A percentile compares a stretch with the other conserved stretches of the same genome.
Conservation (phyloP, 2,797 vertebrate genomes). For the Gorsachius magnificus region DNA sequence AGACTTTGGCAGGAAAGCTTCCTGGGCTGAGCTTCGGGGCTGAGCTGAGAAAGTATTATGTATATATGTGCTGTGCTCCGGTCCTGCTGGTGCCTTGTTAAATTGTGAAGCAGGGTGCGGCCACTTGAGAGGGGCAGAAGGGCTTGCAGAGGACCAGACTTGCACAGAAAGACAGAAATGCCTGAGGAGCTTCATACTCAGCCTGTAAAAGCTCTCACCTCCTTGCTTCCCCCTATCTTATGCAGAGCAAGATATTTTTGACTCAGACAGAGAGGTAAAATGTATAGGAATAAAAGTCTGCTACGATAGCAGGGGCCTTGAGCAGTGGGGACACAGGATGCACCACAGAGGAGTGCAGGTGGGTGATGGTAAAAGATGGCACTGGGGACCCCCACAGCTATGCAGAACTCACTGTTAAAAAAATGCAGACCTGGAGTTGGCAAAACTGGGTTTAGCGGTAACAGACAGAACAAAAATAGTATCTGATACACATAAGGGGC, state of each 20-base stretch:
- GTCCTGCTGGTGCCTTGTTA: background rate
- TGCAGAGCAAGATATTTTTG: background rate
- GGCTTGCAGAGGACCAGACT: background rate
- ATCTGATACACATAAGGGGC: background rate
- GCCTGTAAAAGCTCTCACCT: background rate
- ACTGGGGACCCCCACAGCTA: background rate
- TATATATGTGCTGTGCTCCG: background rate
- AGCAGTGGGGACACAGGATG: background rate
- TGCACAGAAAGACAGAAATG: background rate
- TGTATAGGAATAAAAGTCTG: background rate
- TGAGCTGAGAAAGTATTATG: background rate
- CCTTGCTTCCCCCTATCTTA: background rate
- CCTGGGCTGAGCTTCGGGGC: constrained; percentile 26
- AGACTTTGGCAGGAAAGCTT: constrained; percentile 4
- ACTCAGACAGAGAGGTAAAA: background rate
- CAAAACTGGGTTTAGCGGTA: background rate
- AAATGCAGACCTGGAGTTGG: background rate
- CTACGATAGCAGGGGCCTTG: background rate
- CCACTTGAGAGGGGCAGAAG: background rate
- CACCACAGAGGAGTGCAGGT: background rate
- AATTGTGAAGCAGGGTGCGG: background rate
- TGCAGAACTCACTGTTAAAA: background rate
- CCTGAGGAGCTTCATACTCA: background rate
- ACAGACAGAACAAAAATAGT: background rate
- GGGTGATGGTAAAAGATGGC: background rate